These are phyloP conservation scores for Onychostruthus taczanowskii DNA, from an alignment of 2,113 vertebrate genomes.

Conservation along the genomic window DNA sequence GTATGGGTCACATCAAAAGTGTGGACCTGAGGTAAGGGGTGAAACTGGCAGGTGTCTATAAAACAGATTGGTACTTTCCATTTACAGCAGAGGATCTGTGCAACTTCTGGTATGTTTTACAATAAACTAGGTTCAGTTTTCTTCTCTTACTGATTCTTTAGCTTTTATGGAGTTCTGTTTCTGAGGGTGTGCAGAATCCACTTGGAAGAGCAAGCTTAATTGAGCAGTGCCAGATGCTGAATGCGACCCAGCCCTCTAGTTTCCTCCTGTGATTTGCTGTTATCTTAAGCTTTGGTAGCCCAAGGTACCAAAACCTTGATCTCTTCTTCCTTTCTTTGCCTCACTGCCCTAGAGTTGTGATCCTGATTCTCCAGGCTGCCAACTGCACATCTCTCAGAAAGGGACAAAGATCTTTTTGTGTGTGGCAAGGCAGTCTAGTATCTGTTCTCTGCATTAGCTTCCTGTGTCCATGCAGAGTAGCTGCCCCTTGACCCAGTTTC, in stretches of 20 bases:
- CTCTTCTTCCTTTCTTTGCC: not conserved
- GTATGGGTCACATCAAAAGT: slow-evolving; percentile 85
- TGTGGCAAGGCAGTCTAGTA: not conserved
- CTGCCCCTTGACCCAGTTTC: not conserved
- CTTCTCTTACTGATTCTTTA: not conserved
- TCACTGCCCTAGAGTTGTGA: not conserved
- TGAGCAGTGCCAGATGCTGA: not conserved
- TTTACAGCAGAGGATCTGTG: not conserved
- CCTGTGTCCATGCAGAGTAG: not conserved
- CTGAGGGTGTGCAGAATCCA: not conserved
- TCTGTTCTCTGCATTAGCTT: not conserved
- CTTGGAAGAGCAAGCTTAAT: not conserved
- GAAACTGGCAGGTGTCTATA: not conserved
- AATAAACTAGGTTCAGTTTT: not conserved
- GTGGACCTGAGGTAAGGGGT: slow-evolving; percentile 87
- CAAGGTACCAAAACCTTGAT: not conserved
- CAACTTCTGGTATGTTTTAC: not conserved
- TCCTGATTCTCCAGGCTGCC: not conserved
- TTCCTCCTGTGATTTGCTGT: not conserved
- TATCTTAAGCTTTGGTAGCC: not conserved
- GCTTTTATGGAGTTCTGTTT: not conserved
- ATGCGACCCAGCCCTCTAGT: not conserved
- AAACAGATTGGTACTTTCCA: not conserved
- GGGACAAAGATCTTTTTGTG: not conserved
- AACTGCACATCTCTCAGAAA: not conserved